phyloP scores from a whole-genome alignment of 2,797 vertebrate genomes.

The Poeciliopsis infans region DNA sequence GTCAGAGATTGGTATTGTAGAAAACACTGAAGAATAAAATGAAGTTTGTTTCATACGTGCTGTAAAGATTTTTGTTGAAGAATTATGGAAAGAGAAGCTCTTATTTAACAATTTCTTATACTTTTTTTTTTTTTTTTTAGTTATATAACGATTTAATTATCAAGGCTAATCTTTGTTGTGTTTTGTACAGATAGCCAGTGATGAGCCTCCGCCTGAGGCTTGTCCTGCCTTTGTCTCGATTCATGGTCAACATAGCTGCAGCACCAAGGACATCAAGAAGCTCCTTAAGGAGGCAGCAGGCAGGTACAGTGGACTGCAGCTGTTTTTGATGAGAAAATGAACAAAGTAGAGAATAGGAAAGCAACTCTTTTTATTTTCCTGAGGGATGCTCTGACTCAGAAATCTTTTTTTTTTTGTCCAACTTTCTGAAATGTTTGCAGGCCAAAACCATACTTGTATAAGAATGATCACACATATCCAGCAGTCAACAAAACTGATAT shows the following conservation, averaged over 20 bases:
- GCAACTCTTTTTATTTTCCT: slow-evolving; percentile 3
- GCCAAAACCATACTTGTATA: slow-evolving; percentile 89
- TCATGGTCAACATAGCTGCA: slow-evolving; percentile 90
- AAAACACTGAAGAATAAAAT: not conserved
- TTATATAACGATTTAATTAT: not conserved
- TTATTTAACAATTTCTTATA: not conserved
- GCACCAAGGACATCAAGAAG: slow-evolving; percentile 91
- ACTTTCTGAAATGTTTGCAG: slow-evolving; percentile 74
- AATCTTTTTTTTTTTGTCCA: slow-evolving; percentile 4
- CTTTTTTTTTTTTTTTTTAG: not conserved
- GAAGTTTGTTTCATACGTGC: not conserved
- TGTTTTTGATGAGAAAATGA: slow-evolving; percentile 5
- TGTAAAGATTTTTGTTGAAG: not conserved
- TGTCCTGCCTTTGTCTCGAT: slow-evolving; percentile 92
- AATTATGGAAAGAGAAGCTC: not conserved
- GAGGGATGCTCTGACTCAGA: not conserved
- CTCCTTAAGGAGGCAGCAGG: slow-evolving; percentile 90
- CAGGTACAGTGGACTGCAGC: slow-evolving; percentile 79
- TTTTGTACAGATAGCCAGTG: slow-evolving; percentile 88
- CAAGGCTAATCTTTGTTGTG: slow-evolving; percentile 13
- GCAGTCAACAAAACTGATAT: slow-evolving; percentile 80
- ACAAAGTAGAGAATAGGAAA: not conserved
- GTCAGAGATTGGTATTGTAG: not conserved
- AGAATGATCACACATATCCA: slow-evolving; percentile 91
- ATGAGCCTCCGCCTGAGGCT: slow-evolving; percentile 89